Percentiles rank a stretch among this genome's conserved stretches.
These are phyloP conservation scores for Alces alces DNA, from an alignment of 2,113 vertebrate species.

Conservation along the genomic window DNA sequence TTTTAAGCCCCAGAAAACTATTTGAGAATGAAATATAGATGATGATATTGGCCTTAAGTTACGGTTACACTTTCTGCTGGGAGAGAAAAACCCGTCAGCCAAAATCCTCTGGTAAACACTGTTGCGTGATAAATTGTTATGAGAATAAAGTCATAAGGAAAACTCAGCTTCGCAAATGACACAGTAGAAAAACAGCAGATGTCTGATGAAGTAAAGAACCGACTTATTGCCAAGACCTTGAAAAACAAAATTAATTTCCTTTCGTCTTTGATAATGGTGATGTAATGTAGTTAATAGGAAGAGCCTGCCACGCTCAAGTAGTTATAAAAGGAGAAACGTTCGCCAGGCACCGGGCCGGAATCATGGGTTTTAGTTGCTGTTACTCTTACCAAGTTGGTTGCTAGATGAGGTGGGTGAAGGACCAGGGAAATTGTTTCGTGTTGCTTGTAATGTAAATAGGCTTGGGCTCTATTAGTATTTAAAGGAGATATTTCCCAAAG, in stretches of 20 bases:
- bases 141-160: slow-evolving; percentile 83
- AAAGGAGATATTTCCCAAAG: background rate
- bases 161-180: slow-evolving; percentile 82
- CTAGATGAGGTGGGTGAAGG: slow-evolving; percentile 56
- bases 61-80: slow-evolving; percentile 72
- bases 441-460: background rate
- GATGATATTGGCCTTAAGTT: slow-evolving; percentile 74
- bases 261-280: slow-evolving; percentile 88
- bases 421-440: background rate
- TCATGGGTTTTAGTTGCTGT: slow-evolving; percentile 57
- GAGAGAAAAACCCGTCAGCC: slow-evolving; percentile 68
- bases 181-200: slow-evolving; percentile 87
- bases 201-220: slow-evolving; percentile 84
- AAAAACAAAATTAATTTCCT: slow-evolving; percentile 90
- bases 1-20: slow-evolving; percentile 72
- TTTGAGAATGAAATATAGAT: slow-evolving; percentile 81
- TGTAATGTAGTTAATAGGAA: slow-evolving; percentile 85
- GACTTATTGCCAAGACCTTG: slow-evolving; percentile 83
- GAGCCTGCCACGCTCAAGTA: slow-evolving; percentile 80
- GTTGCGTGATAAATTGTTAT: slow-evolving; percentile 78
- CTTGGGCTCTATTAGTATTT: background rate
- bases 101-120: slow-evolving; percentile 73
- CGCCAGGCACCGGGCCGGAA: slow-evolving; percentile 76
- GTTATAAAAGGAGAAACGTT: slow-evolving; percentile 82
- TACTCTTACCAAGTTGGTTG: slow-evolving; percentile 39